phyloP scores from a whole-genome alignment of 2,888 invertebrate species.

The Julus scandinavius region DNA sequence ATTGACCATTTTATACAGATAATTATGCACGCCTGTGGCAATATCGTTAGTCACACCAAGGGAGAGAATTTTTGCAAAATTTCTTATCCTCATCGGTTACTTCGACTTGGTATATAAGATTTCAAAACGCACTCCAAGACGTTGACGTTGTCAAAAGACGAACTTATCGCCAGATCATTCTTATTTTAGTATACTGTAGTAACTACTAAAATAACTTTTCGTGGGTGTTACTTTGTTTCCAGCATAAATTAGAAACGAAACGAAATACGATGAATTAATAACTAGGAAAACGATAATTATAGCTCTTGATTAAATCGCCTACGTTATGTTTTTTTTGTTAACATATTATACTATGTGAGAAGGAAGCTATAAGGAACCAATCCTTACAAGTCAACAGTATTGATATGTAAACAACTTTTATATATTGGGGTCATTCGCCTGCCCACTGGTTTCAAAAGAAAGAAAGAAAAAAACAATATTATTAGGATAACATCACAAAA shows the following conservation, averaged over 20 bases:
- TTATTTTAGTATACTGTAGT: too few relatives aligned
- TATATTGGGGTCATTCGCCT: constrained; percentile 36
- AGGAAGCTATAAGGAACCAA: background rate
- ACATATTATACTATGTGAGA: background rate
- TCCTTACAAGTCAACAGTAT: constrained; percentile 27
- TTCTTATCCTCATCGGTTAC: too few relatives aligned
- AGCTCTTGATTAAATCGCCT: background rate
- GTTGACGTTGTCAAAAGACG: too few relatives aligned
- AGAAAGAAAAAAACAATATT: background rate
- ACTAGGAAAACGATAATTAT: background rate
- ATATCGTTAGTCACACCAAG: too few relatives aligned
- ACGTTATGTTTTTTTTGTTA: background rate
- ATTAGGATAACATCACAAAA: background rate
- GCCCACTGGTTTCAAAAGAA: background rate
- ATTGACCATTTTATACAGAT: too few relatives aligned
- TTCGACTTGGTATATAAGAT: too few relatives aligned
- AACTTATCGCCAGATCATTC: too few relatives aligned
- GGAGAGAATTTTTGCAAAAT: too few relatives aligned
- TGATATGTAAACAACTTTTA: constrained; percentile 28
- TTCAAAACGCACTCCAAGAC: too few relatives aligned
- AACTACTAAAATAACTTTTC: background rate
- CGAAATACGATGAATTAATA: background rate
- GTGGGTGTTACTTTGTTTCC: background rate
- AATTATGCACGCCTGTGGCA: too few relatives aligned
- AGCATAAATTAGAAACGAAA: background rate